A percentile compares a stretch with the other conserved stretches of the same genome.
phyloP scores from a whole-genome alignment of 2,113 vertebrate genomes.

The Cyphomyrus discorhynchus region DNA sequence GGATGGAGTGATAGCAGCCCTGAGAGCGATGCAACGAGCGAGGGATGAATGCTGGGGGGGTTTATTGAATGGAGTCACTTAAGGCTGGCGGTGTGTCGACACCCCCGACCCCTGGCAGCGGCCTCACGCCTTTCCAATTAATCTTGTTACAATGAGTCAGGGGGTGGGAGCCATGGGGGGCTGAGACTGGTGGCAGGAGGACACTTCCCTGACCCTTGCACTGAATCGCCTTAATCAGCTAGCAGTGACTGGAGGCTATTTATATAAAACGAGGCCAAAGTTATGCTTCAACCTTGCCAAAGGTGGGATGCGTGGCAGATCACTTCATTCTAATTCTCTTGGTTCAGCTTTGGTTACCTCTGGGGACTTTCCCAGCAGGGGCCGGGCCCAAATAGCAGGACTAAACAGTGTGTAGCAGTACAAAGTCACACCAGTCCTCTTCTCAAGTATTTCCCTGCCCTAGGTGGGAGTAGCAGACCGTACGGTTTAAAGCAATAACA shows the following conservation, averaged over 20 bases:
- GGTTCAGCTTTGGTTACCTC: neutral
- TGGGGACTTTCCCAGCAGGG: neutral
- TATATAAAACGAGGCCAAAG: neutral
- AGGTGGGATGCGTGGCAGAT: neutral
- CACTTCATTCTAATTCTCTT: neutral
- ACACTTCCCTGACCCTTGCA: neutral
- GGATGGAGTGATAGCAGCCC: neutral
- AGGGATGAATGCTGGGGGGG: neutral
- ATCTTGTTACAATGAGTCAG: slow-evolving; percentile 7
- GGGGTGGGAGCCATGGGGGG: neutral
- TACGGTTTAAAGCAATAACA: neutral
- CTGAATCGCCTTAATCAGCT: neutral
- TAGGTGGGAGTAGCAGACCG: neutral
- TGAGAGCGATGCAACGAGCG: neutral
- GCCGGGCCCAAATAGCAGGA: neutral
- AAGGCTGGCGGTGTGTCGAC: slow-evolving; percentile 1
- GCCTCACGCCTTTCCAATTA: slow-evolving; percentile 18
- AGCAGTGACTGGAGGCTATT: slow-evolving; percentile 4
- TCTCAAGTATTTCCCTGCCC: neutral
- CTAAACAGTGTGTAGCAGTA: neutral
- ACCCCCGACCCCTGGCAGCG: neutral
- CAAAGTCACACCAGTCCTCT: neutral
- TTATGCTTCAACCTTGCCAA: neutral
- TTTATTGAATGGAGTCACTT: slow-evolving; percentile 16
- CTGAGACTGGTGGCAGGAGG: neutral